Conservation (phyloP, 2,888 invertebrate species). For the Hirtodrosophila duncani region DNA sequence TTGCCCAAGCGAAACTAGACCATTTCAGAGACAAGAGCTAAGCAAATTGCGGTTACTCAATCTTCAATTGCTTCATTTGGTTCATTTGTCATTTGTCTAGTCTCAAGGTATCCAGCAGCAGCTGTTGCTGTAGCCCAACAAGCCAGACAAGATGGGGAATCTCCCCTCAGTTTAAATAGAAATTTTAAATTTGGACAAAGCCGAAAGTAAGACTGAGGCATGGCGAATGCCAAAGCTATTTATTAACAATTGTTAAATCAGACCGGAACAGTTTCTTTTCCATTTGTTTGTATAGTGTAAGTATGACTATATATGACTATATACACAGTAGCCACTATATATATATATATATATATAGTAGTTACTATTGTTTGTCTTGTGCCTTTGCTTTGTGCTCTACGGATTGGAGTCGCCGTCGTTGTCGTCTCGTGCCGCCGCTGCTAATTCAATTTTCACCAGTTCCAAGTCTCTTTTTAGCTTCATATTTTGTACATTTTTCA, state of each 20-base stretch:
- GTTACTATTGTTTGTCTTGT: constrained; percentile 46
- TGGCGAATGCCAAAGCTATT: constrained; percentile 69
- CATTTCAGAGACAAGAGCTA: constrained; percentile 4
- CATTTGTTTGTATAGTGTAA: too few relatives aligned
- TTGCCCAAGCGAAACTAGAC: too few relatives aligned
- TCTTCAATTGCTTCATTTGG: constrained; percentile 69
- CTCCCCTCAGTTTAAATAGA: too few relatives aligned
- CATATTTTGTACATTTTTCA: too few relatives aligned
- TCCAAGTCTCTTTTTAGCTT: too few relatives aligned
- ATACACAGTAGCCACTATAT: too few relatives aligned
- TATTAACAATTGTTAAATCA: constrained; percentile 76
- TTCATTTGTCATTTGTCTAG: too few relatives aligned
- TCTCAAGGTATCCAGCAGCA: constrained; percentile 58
- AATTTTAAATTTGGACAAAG: too few relatives aligned
- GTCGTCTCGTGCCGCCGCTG: constrained; percentile 62
- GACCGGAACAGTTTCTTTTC: constrained; percentile 73
- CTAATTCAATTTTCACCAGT: constrained; percentile 69
- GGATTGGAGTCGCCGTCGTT: constrained; percentile 33
- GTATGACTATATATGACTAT: constrained; percentile 19
- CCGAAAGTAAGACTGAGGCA: too few relatives aligned
- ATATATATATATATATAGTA: too few relatives aligned
- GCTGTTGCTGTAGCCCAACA: constrained; percentile 5
- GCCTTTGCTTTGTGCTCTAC: constrained; percentile 35
- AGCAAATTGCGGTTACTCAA: constrained; percentile 67
- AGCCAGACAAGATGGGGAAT: too few relatives aligned